A percentile compares a stretch with the other conserved stretches of the same genome.
These are phyloP conservation scores for Listrodromus nycthemerus DNA, from an alignment of 2,888 invertebrate species.

Conservation along the genomic window DNA sequence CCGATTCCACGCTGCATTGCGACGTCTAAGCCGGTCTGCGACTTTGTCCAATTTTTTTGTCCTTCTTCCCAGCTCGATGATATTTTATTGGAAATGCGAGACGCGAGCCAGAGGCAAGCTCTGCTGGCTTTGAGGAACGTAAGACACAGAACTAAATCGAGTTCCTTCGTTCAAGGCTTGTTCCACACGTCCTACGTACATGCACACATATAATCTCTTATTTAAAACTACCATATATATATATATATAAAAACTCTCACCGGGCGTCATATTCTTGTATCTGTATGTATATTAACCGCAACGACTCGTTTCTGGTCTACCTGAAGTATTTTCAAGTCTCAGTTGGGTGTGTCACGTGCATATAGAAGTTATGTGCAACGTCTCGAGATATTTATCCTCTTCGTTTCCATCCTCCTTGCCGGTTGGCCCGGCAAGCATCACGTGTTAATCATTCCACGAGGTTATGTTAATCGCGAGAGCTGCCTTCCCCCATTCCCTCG, in stretches of 20 bases:
- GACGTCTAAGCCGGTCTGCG: constrained; percentile 41
- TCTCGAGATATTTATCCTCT: constrained; percentile 18
- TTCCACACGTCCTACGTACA: constrained; percentile 58
- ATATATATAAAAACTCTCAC: constrained; percentile 4
- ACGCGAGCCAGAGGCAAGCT: constrained; percentile 42
- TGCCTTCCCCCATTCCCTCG: constrained; percentile 12
- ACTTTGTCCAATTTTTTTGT: constrained; percentile 26
- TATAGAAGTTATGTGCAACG: constrained; percentile 19
- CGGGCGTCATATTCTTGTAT: background rate
- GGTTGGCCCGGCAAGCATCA: constrained; percentile 8
- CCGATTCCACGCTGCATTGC: constrained; percentile 46
- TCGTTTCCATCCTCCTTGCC: background rate
- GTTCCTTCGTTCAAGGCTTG: constrained; percentile 26
- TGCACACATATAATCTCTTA: constrained; percentile 23
- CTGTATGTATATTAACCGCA: constrained; percentile 28
- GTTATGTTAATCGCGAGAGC: constrained; percentile 57
- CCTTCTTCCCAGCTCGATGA: constrained; percentile 46
- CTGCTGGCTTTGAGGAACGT: constrained; percentile 55
- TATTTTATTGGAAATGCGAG: constrained; percentile 69
- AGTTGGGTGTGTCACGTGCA: constrained; percentile 27
- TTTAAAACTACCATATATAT: background rate
- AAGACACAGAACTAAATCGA: constrained; percentile 36
- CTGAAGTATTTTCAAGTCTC: constrained; percentile 7
- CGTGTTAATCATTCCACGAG: constrained; percentile 59
- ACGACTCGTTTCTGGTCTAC: constrained; percentile 37